phyloP scores from a whole-genome alignment of 2,797 vertebrate genomes.

The Vipera latastei region DNA sequence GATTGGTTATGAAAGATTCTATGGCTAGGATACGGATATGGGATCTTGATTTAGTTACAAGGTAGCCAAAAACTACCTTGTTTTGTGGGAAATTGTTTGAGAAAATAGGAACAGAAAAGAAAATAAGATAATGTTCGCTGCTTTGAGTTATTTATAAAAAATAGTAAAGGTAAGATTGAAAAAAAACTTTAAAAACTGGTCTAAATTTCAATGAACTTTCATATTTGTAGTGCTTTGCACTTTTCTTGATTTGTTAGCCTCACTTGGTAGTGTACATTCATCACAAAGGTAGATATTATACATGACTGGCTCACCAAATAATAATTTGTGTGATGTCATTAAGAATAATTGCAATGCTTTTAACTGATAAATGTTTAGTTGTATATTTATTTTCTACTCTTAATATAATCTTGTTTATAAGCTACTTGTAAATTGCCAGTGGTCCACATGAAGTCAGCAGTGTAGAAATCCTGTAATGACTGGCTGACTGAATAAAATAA shows the following conservation, averaged over 20 bases:
- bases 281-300: background rate
- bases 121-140: background rate
- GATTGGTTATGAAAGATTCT: background rate
- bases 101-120: background rate
- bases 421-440: background rate
- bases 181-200: background rate
- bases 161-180: background rate
- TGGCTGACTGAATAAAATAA: background rate
- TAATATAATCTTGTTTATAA: background rate
- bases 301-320: background rate
- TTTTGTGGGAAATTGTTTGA: background rate
- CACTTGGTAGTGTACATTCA: background rate
- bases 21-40: background rate
- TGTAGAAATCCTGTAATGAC: background rate
- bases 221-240: background rate
- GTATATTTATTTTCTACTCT: background rate
- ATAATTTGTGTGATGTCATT: background rate
- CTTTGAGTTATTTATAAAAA: background rate
- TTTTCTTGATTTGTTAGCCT: background rate
- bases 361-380: background rate
- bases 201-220: background rate
- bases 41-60: background rate
- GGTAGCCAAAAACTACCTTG: background rate
- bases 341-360: background rate
- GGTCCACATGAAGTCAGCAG: too few species aligned